Evolutionary conservation across 2,113 vertebrate species (phyloP).

Genomic region (Mormyrus lacerda): DNA sequence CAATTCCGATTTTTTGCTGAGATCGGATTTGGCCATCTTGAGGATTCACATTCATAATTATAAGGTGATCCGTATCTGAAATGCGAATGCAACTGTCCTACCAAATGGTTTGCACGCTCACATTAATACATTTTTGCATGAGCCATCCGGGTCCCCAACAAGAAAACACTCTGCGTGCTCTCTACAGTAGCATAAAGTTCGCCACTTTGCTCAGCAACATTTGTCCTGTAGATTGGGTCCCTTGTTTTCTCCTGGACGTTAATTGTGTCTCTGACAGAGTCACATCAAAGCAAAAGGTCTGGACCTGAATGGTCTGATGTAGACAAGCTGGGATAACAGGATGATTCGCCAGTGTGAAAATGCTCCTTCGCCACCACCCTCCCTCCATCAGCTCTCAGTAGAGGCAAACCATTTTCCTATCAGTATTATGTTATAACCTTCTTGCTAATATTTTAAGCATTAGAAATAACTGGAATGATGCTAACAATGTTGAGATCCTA

Average conservation of each 20-base stretch:
- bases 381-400: neutral
- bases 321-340: neutral
- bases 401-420: neutral
- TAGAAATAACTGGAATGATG: conserved; percentile 3
- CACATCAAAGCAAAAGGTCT: neutral
- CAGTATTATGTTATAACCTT: neutral
- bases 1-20: neutral
- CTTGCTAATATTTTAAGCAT: neutral
- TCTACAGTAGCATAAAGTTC: neutral
- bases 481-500: neutral
- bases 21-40: neutral
- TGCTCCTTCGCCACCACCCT: neutral
- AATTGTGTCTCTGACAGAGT: neutral
- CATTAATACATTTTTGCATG: neutral
- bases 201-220: neutral
- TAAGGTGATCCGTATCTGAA: neutral
- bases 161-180: neutral
- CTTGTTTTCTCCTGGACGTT: neutral
- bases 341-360: neutral
- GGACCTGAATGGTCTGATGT: too few relatives aligned
- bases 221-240: neutral
- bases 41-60: neutral
- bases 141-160: neutral
- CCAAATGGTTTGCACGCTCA: neutral
- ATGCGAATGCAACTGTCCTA: neutral